These are phyloP conservation scores for Galaxea fascicularis DNA, from an alignment of 92 coral and sea anemone genomes.

Conservation along the genomic window DNA sequence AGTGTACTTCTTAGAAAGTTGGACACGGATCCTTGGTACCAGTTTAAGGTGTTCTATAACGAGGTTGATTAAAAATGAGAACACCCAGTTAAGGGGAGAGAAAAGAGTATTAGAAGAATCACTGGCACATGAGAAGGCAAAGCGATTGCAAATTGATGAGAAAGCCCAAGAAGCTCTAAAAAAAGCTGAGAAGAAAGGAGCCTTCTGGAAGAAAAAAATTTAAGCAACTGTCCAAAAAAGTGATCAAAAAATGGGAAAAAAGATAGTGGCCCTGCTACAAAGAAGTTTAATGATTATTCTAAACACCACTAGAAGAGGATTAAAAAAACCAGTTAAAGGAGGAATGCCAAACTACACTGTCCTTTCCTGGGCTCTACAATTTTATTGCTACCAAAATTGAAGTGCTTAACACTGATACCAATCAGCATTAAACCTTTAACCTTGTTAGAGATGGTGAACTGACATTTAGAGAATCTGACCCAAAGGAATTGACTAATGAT, in stretches of 20 bases:
- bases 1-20: not conserved
- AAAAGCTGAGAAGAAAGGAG: slow-evolving; percentile 30
- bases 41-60: slow-evolving; percentile 38
- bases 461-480: slow-evolving; percentile 33
- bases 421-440: slow-evolving; percentile 28
- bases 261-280: slow-evolving; percentile 53
- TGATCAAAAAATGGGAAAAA: slow-evolving; percentile 27
- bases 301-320: slow-evolving; percentile 44
- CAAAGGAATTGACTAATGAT: slow-evolving; percentile 34
- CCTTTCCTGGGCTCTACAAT: slow-evolving; percentile 40
- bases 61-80: slow-evolving; percentile 41
- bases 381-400: slow-evolving; percentile 55
- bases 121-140: slow-evolving; percentile 14
- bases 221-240: slow-evolving; percentile 19
- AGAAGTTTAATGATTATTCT: slow-evolving; percentile 46
- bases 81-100: slow-evolving; percentile 27
- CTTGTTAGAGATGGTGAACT: slow-evolving; percentile 44
- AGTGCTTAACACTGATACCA: slow-evolving; percentile 40
- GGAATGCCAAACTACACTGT: slow-evolving; percentile 40
- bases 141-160: slow-evolving; percentile 20
- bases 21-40: slow-evolving; percentile 17
- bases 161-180: slow-evolving; percentile 21
- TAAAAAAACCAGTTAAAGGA: slow-evolving; percentile 41
- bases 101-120: slow-evolving; percentile 33
- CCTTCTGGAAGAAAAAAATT: slow-evolving; percentile 32